Conservation (phyloP, 2,797 vertebrate genomes). For the Bovichtus diacanthus region DNA sequence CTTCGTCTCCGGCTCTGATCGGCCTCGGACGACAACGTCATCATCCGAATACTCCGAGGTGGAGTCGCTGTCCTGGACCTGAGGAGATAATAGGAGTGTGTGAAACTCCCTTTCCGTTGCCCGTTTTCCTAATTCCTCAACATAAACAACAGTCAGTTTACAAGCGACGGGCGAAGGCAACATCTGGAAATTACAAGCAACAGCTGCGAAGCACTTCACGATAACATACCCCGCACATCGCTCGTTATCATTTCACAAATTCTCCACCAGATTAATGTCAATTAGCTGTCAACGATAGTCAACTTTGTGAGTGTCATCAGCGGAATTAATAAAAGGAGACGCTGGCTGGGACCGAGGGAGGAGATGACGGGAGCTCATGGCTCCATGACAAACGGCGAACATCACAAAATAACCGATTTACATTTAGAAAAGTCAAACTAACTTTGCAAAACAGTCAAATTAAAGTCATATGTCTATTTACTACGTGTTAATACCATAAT, state of each 20-base stretch:
- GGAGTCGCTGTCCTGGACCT: conserved; percentile 88
- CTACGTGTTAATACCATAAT: too few species aligned
- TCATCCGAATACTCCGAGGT: conserved; percentile 92
- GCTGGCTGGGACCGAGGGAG: conserved; percentile 1
- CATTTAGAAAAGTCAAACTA: not conserved
- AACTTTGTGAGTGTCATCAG: conserved; percentile 11
- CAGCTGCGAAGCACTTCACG: conserved; percentile 54
- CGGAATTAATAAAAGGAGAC: conserved; percentile 24
- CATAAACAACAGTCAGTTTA: conserved; percentile 41
- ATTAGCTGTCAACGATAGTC: conserved; percentile 34
- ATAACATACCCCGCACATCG: not conserved
- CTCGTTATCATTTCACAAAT: conserved; percentile 32
- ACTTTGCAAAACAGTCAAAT: not conserved
- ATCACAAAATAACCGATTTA: not conserved
- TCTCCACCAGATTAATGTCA: conserved; percentile 43
- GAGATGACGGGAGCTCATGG: conserved; percentile 8
- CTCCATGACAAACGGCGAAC: conserved; percentile 9
- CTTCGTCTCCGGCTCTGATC: conserved; percentile 88
- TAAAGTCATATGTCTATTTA: too few species aligned
- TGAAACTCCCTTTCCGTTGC: not conserved
- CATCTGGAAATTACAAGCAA: conserved; percentile 67
- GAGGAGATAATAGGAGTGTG: not conserved
- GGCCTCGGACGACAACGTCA: conserved; percentile 84
- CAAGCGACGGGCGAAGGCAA: conserved; percentile 33
- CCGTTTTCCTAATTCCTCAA: conserved; percentile 26